These are phyloP conservation scores for Semibalanus balanoides DNA, from an alignment of 1,140 invertebrate species.

Conservation along the genomic window DNA sequence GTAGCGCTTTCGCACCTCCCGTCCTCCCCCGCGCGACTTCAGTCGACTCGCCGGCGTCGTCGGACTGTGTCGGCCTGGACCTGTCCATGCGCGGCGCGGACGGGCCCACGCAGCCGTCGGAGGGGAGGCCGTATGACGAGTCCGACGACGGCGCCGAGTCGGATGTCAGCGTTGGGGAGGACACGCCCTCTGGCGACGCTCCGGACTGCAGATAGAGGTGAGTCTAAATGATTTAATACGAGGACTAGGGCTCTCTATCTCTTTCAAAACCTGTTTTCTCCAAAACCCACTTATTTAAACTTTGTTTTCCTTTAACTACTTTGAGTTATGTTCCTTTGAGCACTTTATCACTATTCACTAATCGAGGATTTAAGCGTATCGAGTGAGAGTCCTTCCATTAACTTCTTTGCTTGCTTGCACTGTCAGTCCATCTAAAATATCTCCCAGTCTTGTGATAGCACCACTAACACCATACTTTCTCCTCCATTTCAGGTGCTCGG, in stretches of 20 bases:
- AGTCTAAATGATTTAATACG: too few relatives aligned
- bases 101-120: not conserved
- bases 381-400: too few relatives aligned
- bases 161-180: not conserved
- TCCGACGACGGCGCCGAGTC: not conserved
- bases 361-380: too few relatives aligned
- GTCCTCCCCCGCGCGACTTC: slow-evolving; percentile 3
- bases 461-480: not conserved
- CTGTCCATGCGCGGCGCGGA: not conserved
- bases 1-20: not conserved
- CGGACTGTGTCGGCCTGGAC: not conserved
- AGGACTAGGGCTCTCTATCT: too few relatives aligned
- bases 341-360: too few relatives aligned
- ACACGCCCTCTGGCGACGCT: not conserved
- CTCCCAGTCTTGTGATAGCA: too few relatives aligned
- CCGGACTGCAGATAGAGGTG: not conserved
- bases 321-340: too few relatives aligned
- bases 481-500: not conserved
- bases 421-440: too few relatives aligned
- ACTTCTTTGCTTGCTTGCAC: too few relatives aligned
- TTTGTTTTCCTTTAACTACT: too few relatives aligned
- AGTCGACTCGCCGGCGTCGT: slow-evolving; percentile 16
- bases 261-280: too few relatives aligned
- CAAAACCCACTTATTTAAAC: too few relatives aligned
- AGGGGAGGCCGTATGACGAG: not conserved